Conservation (phyloP, 2,888 invertebrate genomes). For the Eucera pruinosa region DNA sequence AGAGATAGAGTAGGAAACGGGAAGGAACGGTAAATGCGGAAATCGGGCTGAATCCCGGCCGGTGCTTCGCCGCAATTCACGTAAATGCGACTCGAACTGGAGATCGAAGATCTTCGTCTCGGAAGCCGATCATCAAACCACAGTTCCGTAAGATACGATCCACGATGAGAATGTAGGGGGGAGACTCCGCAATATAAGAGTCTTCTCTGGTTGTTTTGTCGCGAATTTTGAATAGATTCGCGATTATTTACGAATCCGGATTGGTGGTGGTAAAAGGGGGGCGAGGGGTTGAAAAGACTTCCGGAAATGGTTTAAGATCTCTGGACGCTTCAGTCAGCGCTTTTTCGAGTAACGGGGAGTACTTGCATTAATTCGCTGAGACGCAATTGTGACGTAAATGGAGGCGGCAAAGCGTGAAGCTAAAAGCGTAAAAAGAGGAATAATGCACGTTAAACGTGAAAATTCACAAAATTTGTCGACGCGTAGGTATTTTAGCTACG, state of each 20-base stretch:
- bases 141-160: conserved; percentile 60
- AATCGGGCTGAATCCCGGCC: conserved; percentile 61
- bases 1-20: conserved; percentile 22
- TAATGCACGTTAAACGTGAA: conserved; percentile 60
- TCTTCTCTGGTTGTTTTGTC: neutral
- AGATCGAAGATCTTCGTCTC: conserved; percentile 60
- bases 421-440: conserved; percentile 65
- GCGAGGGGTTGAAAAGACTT: conserved; percentile 23
- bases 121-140: conserved; percentile 63
- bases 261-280: too few species aligned
- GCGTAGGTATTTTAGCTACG: neutral
- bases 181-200: neutral
- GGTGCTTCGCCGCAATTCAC: conserved; percentile 64
- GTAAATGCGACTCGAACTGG: conserved; percentile 61
- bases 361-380: conserved; percentile 53
- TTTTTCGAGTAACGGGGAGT: conserved; percentile 40
- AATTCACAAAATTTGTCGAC: conserved; percentile 49
- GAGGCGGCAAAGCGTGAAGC: conserved; percentile 39
- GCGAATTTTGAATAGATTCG: neutral
- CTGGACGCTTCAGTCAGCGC: conserved; percentile 36
- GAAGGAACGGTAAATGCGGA: conserved; percentile 58
- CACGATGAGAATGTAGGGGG: conserved; percentile 49
- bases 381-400: conserved; percentile 67
- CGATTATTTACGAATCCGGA: conserved; percentile 22
- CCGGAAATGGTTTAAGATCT: conserved; percentile 49